Base-by-base conservation (phyloP, 2,888 invertebrate species). In the Agelastica alni region DNA sequence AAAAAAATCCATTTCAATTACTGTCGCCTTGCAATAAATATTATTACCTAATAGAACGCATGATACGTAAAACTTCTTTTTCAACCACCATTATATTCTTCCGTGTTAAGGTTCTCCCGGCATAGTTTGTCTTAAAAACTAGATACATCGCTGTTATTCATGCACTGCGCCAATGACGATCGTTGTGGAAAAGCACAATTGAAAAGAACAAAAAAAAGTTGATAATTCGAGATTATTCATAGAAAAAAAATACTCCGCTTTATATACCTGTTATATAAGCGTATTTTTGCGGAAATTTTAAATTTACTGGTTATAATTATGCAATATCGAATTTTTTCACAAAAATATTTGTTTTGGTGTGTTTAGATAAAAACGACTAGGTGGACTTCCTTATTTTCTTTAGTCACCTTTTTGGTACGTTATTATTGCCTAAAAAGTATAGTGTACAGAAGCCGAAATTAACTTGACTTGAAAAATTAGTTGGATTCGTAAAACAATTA, bases 41-140 rank as follows among this genome's bases (percentile, higher is more conserved):
- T 51, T 53, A 54, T 46, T 26, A 48, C 28, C 34, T 56, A 56
- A 51, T 44, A 51, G 45, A n/a, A 39, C 41, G 44, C 47, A 44
- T 41, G 56, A 52, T 52, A 56, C 56, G 52, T 41, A 30, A 45
- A 34, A 22, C 37, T 30, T 46, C 47, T 43, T 51, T 28, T n/a
- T n/a, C n/a, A n/a, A n/a, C n/a, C 47, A 43, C 30, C 44, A 4
- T 10, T 20, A 44, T 58, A 45, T 56, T 42, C 44, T 34, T 22
- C 32, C 42, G 42, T 51, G 47, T 46, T 49, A n/a, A 51, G 37
- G 26, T 49, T 43, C 45, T 58, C 58, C 58, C 58, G 58, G 58
- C 58, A 48, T 51, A 48, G 43, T 41, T 53, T 53, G 37, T 46
- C 51, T 53, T 57, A 49, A 51, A 48, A 49, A 51, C 56, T 56